A percentile compares a stretch with the other conserved stretches of the same genome.
phyloP scores from a whole-genome alignment of 2,113 vertebrate species.

The Calyptomena viridis region DNA sequence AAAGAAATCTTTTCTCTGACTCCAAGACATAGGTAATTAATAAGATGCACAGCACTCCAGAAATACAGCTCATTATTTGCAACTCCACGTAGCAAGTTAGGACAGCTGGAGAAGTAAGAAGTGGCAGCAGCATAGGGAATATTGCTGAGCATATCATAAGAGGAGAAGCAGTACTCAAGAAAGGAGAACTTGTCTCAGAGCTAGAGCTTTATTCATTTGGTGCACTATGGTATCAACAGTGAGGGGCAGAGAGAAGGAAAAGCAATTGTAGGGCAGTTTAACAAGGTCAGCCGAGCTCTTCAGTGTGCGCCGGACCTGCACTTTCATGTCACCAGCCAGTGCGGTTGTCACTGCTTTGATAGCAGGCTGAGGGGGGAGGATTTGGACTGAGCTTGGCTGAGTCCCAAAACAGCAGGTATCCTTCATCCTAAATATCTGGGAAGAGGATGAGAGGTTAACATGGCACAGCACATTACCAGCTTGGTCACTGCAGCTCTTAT shows the following conservation, averaged over 20 bases:
- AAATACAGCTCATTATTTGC: constrained; percentile 38
- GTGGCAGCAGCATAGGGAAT: neutral
- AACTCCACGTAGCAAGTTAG: neutral
- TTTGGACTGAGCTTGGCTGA: neutral
- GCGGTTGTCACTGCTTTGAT: neutral
- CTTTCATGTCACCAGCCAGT: neutral
- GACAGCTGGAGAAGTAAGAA: constrained; percentile 6
- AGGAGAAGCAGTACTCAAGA: neutral
- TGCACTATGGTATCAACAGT: neutral
- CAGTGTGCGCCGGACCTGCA: neutral
- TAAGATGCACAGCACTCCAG: constrained; percentile 15
- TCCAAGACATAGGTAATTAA: neutral
- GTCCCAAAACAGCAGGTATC: neutral
- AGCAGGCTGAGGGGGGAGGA: neutral
- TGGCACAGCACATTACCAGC: neutral
- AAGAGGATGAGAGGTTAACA: neutral
- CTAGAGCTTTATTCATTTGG: neutral
- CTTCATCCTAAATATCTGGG: neutral
- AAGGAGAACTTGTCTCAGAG: neutral
- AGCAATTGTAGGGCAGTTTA: neutral
- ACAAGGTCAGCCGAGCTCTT: neutral
- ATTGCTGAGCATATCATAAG: neutral
- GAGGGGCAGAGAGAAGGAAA: neutral
- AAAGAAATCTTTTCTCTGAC: neutral
- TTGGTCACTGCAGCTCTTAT: neutral